Evolutionary conservation across 2,113 vertebrate genomes (phyloP), one percentile per base, ranked within the genome.

Genomic region (Electrona antarctica): DNA sequence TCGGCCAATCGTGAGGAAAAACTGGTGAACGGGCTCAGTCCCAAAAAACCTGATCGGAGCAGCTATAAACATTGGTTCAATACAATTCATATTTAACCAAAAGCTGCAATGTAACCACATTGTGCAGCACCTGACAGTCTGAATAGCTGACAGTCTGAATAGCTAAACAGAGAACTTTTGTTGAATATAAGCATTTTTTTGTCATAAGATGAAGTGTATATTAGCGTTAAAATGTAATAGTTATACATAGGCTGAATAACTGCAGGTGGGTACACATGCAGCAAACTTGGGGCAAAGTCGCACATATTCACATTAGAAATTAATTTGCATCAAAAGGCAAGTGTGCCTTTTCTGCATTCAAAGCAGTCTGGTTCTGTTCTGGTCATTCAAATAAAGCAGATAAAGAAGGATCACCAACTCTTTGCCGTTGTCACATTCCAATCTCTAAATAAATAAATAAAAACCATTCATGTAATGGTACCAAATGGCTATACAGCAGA

Each of bases 401-500:
- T 12, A 8, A 64, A 12, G 12, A 50, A 21, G 50, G 62, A 8
- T 0, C 7, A 14, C 7, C 61, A 47, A 21, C 14, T 45, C 59
- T 9, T 5, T 50, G 33, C 55, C 6, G 1, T 7, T 9, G 9
- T 41, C 33, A 41, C 5, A 41, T 41, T 41, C 33, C 33, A 41
- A 21, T 60, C 59, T 71, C 63, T 72, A 67, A 83, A 71, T 10
- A 12, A 33, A n/a, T 15, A 66, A 29, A 28, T 14, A 50, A 67
- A 21, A 21, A 21, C 21, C 64, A 66, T 72, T 72, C 67, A 71
- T 59, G 68, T 47, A 58, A 50, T 48, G 12, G 8, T 15, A 63
- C 74, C 78, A 75, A 72, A 78, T 56, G 74, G 46, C 71, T 70
- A 56, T 1, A 64, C 76, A 57, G 68, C 79, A 71, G 12, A 82